Percentiles rank a stretch among this genome's conserved stretches.
Evolutionary conservation across 92 coral and sea anemone genomes (phyloP).

Genomic region (Chrysogorgia sp.): DNA sequence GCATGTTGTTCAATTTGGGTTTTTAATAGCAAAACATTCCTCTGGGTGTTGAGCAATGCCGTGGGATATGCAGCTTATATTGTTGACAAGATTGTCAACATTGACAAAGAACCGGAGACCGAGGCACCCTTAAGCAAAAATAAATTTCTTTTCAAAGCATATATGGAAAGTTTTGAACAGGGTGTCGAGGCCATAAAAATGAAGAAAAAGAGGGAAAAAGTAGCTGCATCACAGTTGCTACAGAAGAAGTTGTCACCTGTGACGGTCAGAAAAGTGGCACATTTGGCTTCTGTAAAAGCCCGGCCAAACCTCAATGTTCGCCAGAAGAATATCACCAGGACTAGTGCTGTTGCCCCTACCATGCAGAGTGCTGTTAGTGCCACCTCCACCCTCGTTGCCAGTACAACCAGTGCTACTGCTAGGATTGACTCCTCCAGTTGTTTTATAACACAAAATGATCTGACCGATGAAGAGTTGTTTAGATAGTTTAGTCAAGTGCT

Average conservation of each 20-base stretch:
- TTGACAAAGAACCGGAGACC: no score
- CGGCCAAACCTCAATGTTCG: not conserved
- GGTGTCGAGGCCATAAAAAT: no score
- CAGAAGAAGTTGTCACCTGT: not conserved
- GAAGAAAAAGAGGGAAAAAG: not conserved
- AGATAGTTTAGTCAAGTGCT: no score
- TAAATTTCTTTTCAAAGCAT: not conserved
- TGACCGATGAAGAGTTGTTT: no score
- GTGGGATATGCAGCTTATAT: slow-evolving; percentile 12
- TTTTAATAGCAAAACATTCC: slow-evolving; percentile 14
- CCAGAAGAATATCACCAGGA: not conserved
- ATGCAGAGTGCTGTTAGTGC: no score
- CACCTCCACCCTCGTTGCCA: not conserved
- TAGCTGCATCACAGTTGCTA: not conserved
- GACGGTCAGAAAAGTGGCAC: not conserved
- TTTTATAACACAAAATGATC: not conserved
- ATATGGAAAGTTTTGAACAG: not conserved
- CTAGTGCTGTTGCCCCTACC: not conserved
- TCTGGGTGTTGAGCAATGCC: slow-evolving; percentile 10
- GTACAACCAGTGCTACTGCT: no score
- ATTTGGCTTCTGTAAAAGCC: no score
- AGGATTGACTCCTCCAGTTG: not conserved
- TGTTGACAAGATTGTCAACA: no score
- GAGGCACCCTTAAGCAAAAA: not conserved
- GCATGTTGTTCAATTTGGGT: slow-evolving; percentile 13